A percentile compares a stretch with the other conserved stretches of the same genome.
Evolutionary conservation across 2,113 vertebrate species (phyloP).

Genomic region (Gambusia holbrooki): DNA sequence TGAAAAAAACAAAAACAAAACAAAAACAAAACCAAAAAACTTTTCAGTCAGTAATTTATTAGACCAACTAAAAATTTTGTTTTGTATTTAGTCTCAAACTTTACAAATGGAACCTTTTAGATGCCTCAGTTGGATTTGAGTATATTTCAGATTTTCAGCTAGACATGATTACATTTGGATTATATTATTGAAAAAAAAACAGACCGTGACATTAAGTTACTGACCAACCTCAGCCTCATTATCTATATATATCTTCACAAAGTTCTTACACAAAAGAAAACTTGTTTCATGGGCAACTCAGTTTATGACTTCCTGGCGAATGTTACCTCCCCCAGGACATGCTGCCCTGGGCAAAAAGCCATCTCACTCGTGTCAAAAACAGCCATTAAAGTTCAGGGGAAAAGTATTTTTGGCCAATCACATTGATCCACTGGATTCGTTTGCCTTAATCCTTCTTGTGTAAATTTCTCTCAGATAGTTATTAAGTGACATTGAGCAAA

Average conservation of each 20-base stretch:
- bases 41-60: background rate
- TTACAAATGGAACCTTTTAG: background rate
- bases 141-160: too few species aligned
- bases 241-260: background rate
- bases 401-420: too few species aligned
- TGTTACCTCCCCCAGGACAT: too few species aligned
- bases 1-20: too few species aligned
- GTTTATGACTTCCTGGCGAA: background rate
- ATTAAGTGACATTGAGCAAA: background rate
- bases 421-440: too few species aligned
- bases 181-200: background rate
- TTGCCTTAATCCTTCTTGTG: too few species aligned
- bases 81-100: background rate
- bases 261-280: background rate
- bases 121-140: background rate
- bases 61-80: background rate
- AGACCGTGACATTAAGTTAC: background rate
- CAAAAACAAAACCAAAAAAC: too few species aligned
- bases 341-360: too few species aligned
- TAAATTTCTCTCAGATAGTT: background rate
- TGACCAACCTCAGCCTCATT: background rate
- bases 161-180: background rate
- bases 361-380: too few species aligned
- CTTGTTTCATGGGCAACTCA: background rate
- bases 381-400: too few species aligned